Evolutionary conservation across 2,888 invertebrate species (phyloP), one percentile per base, ranked within the genome.

Genomic region (Coleophora flavipennella): DNA sequence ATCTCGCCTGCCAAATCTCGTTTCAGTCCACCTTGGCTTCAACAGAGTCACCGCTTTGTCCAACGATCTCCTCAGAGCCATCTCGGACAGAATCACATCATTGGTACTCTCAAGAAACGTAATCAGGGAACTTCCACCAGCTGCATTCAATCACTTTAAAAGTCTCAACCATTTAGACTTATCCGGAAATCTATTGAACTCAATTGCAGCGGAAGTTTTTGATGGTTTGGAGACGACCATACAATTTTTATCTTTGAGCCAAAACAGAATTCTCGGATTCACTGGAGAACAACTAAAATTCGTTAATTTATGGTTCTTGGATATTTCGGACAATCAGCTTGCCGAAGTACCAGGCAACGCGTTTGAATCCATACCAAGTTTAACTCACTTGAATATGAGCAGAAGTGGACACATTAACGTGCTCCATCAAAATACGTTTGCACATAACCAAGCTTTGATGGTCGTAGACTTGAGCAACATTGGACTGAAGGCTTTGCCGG

Each of bases 31-130:
- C 59, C 72, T 96, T 45, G 94, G 95, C 50, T 95, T 91, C 67
- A 96, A 96, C 70, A 86, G 95, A 50, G 92, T 96, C 3, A 94
- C 94, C 1, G 95, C 94, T 1, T 70, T 95, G 33, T 94, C 94
- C 0, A 89, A 89, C 8, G 94, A 93, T 52, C 91, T 94, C 43
- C 80, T 95, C 1, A 86, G 89, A 43, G 89, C 92, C 0, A 87
- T 93, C 31, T 91, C 92, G 0, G 89, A 91, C 40, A 87, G 89
- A 59, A 89, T 91, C 0, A 90, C 88, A n/a, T 87, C 88, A 2
- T 76, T 96, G 39, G 90, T 92, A 0, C 78, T 96, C 26, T 91
- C 94, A 0, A 88, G 93, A 46, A 96, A 96, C 69, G 91, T 96
- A 2, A 93, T 96, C 29, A 87, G 95, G 36, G 95, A 96, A 78